Percentiles rank a stretch among this genome's conserved stretches.
Evolutionary conservation across 2,888 invertebrate species (phyloP).

Genomic region (Trachelus stipa): DNA sequence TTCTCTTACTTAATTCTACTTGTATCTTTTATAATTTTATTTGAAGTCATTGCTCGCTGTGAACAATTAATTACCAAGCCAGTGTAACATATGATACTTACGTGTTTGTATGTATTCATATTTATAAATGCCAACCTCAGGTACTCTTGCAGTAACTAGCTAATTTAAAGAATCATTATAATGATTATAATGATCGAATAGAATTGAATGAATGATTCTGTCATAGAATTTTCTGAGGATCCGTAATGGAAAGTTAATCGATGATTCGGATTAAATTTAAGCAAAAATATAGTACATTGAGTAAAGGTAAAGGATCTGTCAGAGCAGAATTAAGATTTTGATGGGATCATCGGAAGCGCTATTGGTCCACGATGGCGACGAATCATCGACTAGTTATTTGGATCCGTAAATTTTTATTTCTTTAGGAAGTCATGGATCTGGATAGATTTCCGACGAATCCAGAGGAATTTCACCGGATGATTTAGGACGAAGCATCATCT

Average conservation of each 20-base stretch:
- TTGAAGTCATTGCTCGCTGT: not conserved
- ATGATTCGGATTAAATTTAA: not conserved
- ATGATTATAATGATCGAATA: not conserved
- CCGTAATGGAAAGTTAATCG: not conserved
- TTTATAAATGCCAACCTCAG: constrained; percentile 7
- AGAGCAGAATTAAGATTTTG: not conserved
- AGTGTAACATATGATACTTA: not conserved
- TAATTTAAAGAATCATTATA: not conserved
- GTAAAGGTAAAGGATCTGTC: not conserved
- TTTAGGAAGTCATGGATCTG: constrained; percentile 17
- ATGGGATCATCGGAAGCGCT: not conserved
- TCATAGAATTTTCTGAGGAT: not conserved
- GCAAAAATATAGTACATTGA: not conserved
- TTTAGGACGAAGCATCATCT: constrained; percentile 68
- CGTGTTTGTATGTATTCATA: not conserved
- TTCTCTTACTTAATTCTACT: not conserved
- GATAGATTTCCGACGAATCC: constrained; percentile 20
- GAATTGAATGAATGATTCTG: not conserved
- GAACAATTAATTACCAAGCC: not conserved
- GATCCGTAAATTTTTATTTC: not conserved
- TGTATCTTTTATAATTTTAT: not conserved
- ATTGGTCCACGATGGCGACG: not conserved
- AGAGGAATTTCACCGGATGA: constrained; percentile 15
- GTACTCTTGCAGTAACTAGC: constrained; percentile 1
- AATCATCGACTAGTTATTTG: not conserved